These are phyloP conservation scores for Gymnocephalus cernua DNA, from an alignment of 2,113 vertebrate species.

Conservation along the genomic window DNA sequence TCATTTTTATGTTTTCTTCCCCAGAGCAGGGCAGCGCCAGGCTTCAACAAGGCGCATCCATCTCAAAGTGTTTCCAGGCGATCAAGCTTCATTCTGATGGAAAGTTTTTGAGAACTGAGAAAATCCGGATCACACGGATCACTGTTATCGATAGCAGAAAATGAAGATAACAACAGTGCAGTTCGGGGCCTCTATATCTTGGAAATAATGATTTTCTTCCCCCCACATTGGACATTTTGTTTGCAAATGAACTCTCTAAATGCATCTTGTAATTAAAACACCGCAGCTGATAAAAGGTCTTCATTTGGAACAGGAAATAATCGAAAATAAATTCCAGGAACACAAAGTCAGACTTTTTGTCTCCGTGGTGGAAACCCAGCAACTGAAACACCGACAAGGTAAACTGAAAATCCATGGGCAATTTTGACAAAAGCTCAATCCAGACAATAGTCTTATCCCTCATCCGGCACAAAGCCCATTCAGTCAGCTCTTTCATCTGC, in stretches of 20 bases:
- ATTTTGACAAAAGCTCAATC: slow-evolving; percentile 50
- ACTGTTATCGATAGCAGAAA: not conserved
- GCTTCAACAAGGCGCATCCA: slow-evolving; percentile 8
- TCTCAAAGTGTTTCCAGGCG: slow-evolving; percentile 25
- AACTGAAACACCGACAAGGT: slow-evolving; percentile 37
- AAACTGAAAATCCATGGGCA: slow-evolving; percentile 44
- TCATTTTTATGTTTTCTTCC: not conserved
- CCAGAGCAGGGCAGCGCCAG: not conserved
- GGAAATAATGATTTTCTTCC: not conserved
- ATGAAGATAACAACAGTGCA: not conserved
- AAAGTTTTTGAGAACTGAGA: slow-evolving; percentile 19
- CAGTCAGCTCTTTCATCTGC: slow-evolving; percentile 67
- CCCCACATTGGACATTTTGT: slow-evolving; percentile 1
- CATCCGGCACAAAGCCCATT: slow-evolving; percentile 69
- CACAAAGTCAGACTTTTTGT: slow-evolving; percentile 21
- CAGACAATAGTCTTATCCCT: slow-evolving; percentile 71
- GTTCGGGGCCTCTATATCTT: not conserved
- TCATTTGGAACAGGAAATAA: not conserved
- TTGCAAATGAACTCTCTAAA: slow-evolving; percentile 14
- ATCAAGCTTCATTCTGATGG: slow-evolving; percentile 46
- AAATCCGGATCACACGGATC: not conserved
- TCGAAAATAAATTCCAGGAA: not conserved
- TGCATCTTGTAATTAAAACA: not conserved
- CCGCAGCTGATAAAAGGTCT: not conserved
- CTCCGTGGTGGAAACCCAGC: slow-evolving; percentile 34